Base-by-base conservation (phyloP, 2,888 invertebrate species). In the Nezara viridula region DNA sequence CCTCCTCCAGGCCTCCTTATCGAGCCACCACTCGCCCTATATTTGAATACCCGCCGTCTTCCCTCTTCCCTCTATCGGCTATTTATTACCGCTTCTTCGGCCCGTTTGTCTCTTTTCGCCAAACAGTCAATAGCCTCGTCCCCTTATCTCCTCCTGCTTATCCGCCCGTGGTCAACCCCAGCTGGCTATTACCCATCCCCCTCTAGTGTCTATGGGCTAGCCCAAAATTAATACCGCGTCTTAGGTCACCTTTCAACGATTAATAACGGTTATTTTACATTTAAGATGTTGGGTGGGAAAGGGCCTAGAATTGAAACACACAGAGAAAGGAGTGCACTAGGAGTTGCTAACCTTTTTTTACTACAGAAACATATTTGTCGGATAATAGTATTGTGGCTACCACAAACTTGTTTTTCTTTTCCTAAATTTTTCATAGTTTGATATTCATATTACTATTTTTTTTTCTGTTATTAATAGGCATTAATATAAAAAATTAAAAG, bases 21-120 rank as follows among this genome's bases (percentile, higher is more conserved):
- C 81, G 44, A 9, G 40, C 44, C n/a, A 4, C 44, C 44, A 81
- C 81, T 37, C 81, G 81, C 81, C 81, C 81, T 81, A 81, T 81
- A 81, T 81, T 81, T 81, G 81, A 81, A 81, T 81, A 81, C 81
- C 81, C 81, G 40, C 37, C 81, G 40, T 47, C 81, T 81, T 81
- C 44, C 40, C 81, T 44, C 81, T 47, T 40, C 81, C 81, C 44
- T 44, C 44, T 81, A 81, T 81, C 81, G 81, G 81, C 81, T 81
- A 81, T 81, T 81, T 81, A 81, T 81, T 81, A 81, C 81, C 81
- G 40, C 81, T 81, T 81, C 44, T 81, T 81, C 37, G 81, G 81
- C 81, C 81, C 81, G 81, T 81, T 81, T 81, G 81, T 81, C 81
- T 81, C 81, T 81, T 47, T 81, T 81, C 44, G 81, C 44, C 81